Base-by-base conservation (phyloP, 2,888 invertebrate species). In the Orthonevra nobilis region DNA sequence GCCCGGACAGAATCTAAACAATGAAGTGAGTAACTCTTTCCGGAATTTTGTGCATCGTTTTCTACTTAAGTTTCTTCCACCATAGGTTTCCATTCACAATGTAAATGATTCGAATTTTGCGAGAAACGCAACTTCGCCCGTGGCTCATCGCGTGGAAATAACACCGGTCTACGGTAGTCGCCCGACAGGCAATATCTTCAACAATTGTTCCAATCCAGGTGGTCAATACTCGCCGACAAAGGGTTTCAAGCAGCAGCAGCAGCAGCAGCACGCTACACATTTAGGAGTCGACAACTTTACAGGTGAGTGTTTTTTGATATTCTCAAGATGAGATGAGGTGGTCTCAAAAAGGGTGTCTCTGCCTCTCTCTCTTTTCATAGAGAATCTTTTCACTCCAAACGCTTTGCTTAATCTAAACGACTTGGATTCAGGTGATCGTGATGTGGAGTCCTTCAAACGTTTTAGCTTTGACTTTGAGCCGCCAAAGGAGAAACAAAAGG, bases 381-480 rank as follows among this genome's bases (percentile, higher is more conserved):
- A 87, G 84, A 95, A 93, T 88, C 93, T 96, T 77, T 96, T 95
- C 90, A 92, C 93, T 83, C 95, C 95, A 42, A 94, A 94, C 89
- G 94, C 94, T 86, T 93, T 95, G 87, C 90, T 94, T 79, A 94
- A 95, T 87, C 91, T 94, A 81, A 94, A 94, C 12, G 92, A 94
- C 34, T 91, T 96, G 85, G 95, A 96, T 85, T 93, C 93, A 63
- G 93, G 93, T 30, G 96, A 96, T 85, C 90, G 94, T 1, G 96
- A 96, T 86, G 90, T 96, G 81, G 96, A 96, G 86, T 94, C 94
- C 1, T 95, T 96, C 89, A 96, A 97, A 88, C 92, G 95, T 14
- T 96, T 95, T 89, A 95, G 95, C 83, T 93, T 94, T 85, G 95
- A 95, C 87, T 95, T 95, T 81, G 93, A 95, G 81, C 94, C 95